Conservation (phyloP, 2,888 invertebrate species). For the Odontocolon sp. region DNA sequence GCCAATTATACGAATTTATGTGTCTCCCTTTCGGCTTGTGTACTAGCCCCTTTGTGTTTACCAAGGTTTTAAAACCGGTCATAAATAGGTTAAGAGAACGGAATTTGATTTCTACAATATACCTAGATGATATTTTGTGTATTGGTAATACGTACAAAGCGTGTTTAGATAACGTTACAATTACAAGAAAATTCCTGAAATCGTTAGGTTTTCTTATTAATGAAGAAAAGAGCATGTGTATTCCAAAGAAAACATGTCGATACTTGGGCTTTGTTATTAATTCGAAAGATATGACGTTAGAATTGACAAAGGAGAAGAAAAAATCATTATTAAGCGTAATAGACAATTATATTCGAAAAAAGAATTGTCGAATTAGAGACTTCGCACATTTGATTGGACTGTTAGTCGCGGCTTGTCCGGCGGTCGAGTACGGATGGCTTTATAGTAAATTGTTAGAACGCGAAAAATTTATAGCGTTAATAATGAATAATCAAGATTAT, state of each 20-base stretch:
- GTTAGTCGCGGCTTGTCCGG: conserved; percentile 21
- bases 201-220: conserved; percentile 21
- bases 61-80: conserved; percentile 13
- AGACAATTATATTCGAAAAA: neutral
- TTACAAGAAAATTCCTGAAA: conserved; percentile 1
- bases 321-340: neutral
- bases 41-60: conserved; percentile 1
- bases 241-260: neutral
- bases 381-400: neutral
- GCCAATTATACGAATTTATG: neutral
- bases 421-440: conserved; percentile 11
- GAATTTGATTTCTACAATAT: neutral
- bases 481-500: conserved; percentile 1
- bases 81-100: neutral
- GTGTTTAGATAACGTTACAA: conserved; percentile 1
- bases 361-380: conserved; percentile 15
- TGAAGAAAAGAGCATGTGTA: neutral
- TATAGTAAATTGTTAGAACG: conserved; percentile 18
- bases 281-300: neutral
- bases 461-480: conserved; percentile 11
- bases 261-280: conserved; percentile 8
- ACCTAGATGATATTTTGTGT: conserved; percentile 21
- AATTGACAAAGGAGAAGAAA: conserved; percentile 6
- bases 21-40: neutral
- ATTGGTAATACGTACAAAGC: neutral